Base-by-base conservation (phyloP, 1,140 invertebrate genomes). In the Megathymus violae region DNA sequence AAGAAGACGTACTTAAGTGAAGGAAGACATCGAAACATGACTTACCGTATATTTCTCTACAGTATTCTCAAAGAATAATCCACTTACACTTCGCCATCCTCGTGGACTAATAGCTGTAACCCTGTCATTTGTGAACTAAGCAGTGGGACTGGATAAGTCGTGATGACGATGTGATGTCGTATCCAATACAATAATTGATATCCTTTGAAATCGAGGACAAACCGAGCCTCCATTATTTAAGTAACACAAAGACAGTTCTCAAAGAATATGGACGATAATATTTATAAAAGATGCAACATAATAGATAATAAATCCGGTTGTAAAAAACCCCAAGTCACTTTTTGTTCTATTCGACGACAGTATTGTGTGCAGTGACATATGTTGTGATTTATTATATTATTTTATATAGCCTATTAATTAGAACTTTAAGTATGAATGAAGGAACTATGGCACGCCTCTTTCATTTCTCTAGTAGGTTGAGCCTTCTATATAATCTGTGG, bases 401-500 rank as follows among this genome's bases (percentile, higher is more conserved):
- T 67, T 67, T 67, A 67, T 67, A 62, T 56, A 10, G 43, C 36
- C 50, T 67, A 67, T 62, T 62, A 67, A 67, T 62, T 67, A 62
- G 41, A n/a, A n/a, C n/a, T 46, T 67, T 40, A 41, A 16, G 43
- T 22, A 43, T 58, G 38, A 59, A 59, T 59, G 27, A 52, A 9
- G 25, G 62, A 3, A 16, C 9, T 40, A 13, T 50, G 27, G n/a
- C 27, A 17, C 25, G 40, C 41, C 4, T 43, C 22, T 41, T 41
- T 54, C 13, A 22, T 3, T 43, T 54, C 19, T 54, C 22, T 36
- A 16, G 10, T 36, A 11, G 13, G 4, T 27, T 41, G 19, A 31
- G 51, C 7, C 15, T 43, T 40, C 36, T n/a, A n/a, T n/a, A n/a
- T 50, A 16, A 52, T 54, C 51, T 43, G 38, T 52, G 11, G 50